These are phyloP conservation scores for Brachylomia viminalis DNA, from an alignment of 2,888 invertebrate species.

Conservation along the genomic window DNA sequence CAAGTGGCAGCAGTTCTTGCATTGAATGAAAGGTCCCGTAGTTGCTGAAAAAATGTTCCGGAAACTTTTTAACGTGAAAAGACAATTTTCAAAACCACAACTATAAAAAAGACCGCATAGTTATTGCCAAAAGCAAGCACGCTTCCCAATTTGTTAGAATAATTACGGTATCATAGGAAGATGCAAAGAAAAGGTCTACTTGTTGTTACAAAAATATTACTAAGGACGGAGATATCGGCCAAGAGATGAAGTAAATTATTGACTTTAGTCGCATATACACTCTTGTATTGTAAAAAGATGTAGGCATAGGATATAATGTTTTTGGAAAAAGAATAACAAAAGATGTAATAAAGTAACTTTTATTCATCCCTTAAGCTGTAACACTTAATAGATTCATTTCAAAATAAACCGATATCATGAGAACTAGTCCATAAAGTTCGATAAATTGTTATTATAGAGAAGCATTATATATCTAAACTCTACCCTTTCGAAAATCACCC, in stretches of 20 bases:
- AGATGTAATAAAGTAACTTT: too few species aligned
- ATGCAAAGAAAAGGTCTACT: background rate
- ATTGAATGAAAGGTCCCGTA: background rate
- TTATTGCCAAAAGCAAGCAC: background rate
- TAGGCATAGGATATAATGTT: background rate
- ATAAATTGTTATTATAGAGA: background rate
- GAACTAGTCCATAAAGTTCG: background rate
- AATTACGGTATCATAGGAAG: background rate
- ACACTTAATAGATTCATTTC: background rate
- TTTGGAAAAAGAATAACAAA: background rate
- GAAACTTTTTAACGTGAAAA: background rate
- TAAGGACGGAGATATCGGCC: accelerated
- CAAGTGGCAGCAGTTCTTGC: background rate
- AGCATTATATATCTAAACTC: constrained; percentile 7
- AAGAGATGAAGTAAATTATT: background rate
- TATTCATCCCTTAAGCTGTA: background rate
- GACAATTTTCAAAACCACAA: background rate
- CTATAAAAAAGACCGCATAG: background rate
- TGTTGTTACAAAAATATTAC: background rate
- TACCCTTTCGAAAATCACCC: background rate
- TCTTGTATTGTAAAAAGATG: too few species aligned
- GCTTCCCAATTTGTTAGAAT: background rate
- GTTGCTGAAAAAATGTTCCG: background rate
- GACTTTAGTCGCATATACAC: too few species aligned
- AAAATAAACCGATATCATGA: background rate